Base-by-base conservation (phyloP, 1,140 invertebrate species). In the Panonychus citri region DNA sequence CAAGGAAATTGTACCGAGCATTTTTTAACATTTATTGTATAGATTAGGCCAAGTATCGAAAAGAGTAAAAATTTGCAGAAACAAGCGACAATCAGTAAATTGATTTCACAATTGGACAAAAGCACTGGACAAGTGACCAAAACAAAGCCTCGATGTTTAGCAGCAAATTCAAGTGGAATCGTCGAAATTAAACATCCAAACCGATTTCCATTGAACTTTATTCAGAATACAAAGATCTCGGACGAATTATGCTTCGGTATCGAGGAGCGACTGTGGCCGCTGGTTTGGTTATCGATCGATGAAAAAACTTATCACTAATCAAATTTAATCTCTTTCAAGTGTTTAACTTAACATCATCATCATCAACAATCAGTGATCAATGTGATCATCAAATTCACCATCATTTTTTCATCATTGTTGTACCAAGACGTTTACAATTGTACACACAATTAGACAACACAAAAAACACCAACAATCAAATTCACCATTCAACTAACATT, bases 201-300 rank as follows among this genome's bases (percentile, higher is more conserved):
- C 83, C 87, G 5, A 80, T 95, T 58, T 91, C 87, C 70, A 71
- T 95, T 57, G 91, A 96, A 72, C 69, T 83, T 17, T 95, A 88
- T 66, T 81, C 81, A 60, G 84, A 95, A 66, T 81, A 82, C 50
- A 93, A 90, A 69, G 87, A 94, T 66, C 70, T 96, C 2, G 93
- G 93, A 21, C 75, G 91, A 50, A 77, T 96, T 42, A 94, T 90
- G 79, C 70, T 96, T 27, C 73, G 91, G 30, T 79, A 83, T 26
- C 75, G 77, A 21, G 90, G 91, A 1, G 77, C 79, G 1, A 96
- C 91, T 7, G 83, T 97, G 63, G 93, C 90, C 42, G 90, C 91
- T 56, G 93, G 91, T 21, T 76, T 96, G 40, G 78, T 96, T 12
- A 12, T 34, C n/a, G n/a, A n/a, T n/a, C n/a, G n/a, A n/a, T n/a